Evolutionary conservation across 2,797 vertebrate species (phyloP).

Genomic region (Aythya fuligula): DNA sequence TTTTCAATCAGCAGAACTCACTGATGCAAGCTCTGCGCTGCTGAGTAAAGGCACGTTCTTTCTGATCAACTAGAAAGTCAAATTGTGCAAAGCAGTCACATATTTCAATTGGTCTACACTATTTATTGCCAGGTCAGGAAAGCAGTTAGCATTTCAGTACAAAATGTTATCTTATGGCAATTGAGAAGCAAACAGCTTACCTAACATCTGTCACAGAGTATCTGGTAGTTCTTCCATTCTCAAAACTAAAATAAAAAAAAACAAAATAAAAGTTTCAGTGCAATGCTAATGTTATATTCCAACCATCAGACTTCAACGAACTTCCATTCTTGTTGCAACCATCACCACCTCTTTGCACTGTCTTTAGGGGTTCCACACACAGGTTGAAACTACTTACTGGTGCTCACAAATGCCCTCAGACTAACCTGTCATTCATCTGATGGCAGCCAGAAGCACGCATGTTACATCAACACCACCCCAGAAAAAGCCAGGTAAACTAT

Average conservation of each 20-base stretch:
- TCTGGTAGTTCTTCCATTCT: background rate
- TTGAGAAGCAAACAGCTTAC: background rate
- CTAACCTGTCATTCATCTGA: background rate
- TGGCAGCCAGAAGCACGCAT: background rate
- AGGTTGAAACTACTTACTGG: background rate
- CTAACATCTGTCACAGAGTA: background rate
- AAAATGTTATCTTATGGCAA: background rate
- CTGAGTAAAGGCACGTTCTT: background rate
- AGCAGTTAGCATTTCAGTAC: background rate
- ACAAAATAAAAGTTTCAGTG: background rate
- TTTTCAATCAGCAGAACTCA: background rate
- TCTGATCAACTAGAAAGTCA: background rate
- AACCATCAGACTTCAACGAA: background rate
- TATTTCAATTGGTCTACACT: background rate
- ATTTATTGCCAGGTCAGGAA: background rate
- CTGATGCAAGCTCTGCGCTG: background rate
- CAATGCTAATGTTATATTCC: background rate
- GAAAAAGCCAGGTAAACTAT: background rate
- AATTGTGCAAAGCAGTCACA: accelerated
- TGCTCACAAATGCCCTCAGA: no score
- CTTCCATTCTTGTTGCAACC: background rate
- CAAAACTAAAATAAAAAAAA: background rate
- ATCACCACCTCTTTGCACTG: background rate
- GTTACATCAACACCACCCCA: background rate
- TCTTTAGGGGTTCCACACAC: background rate